Conservation (phyloP, 1,140 invertebrate genomes). For the Bathynomus jamesi region DNA sequence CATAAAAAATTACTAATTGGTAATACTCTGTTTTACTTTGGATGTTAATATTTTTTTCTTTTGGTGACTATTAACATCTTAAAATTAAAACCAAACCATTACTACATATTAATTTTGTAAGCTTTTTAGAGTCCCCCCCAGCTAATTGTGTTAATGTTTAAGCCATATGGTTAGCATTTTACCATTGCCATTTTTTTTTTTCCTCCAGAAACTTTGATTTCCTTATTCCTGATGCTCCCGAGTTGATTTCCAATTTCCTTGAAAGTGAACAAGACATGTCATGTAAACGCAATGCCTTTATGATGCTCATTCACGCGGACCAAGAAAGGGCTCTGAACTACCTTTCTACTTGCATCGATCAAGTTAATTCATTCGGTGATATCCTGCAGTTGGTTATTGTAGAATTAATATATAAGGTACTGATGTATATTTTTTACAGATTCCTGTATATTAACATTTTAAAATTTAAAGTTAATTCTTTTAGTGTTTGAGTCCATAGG, state of each 20-base stretch:
- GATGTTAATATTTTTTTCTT: too few relatives aligned
- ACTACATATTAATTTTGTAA: too few relatives aligned
- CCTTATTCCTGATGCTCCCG: slow-evolving; percentile 96
- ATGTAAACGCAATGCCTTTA: slow-evolving; percentile 96
- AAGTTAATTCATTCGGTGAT: slow-evolving; percentile 90
- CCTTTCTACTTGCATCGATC: slow-evolving; percentile 86
- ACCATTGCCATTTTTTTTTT: too few relatives aligned
- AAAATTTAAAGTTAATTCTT: too few relatives aligned
- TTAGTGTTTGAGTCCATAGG: too few relatives aligned
- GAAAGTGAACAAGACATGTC: slow-evolving; percentile 98
- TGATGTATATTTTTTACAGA: slow-evolving; percentile 16
- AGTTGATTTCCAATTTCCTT: slow-evolving; percentile 88
- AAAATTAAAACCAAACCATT: too few relatives aligned
- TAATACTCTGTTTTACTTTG: too few relatives aligned
- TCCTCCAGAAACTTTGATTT: slow-evolving; percentile 86
- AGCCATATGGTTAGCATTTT: too few relatives aligned
- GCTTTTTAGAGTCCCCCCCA: too few relatives aligned
- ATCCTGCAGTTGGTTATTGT: slow-evolving; percentile 98
- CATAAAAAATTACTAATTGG: too few relatives aligned
- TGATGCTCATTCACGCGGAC: slow-evolving; percentile 97
- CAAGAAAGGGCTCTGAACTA: slow-evolving; percentile 87
- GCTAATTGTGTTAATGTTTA: too few relatives aligned
- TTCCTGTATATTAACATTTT: neutral
- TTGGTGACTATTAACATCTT: too few relatives aligned
- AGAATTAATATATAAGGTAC: slow-evolving; percentile 98